phyloP scores from a whole-genome alignment of 2,113 vertebrate genomes.

The Puma concolor region DNA sequence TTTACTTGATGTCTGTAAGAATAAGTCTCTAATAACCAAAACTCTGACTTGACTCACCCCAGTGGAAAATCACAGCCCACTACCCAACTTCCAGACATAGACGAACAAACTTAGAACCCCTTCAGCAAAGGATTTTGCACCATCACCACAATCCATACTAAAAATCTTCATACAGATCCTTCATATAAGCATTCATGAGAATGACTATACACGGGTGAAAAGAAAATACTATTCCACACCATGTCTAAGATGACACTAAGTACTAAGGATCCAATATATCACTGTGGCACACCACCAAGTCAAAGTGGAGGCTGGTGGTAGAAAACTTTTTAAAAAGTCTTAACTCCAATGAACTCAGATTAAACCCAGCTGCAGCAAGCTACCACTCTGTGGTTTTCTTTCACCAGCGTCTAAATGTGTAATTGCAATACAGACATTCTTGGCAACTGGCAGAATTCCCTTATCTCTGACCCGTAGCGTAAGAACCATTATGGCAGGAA shows the following conservation, averaged over 20 bases:
- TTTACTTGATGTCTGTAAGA: neutral
- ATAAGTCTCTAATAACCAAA: neutral
- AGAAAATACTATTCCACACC: neutral
- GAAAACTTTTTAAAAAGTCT: neutral
- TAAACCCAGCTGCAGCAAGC: neutral
- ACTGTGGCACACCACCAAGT: neutral
- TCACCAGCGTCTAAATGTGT: neutral
- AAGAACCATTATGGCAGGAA: neutral
- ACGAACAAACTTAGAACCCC: neutral
- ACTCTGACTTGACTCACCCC: neutral
- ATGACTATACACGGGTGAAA: neutral
- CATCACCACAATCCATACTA: neutral
- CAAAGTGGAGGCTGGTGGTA: neutral
- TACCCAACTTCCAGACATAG: neutral
- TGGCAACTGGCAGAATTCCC: neutral
- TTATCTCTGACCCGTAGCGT: neutral
- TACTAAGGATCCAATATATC: neutral
- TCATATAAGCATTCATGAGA: neutral
- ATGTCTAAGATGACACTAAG: neutral
- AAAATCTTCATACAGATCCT: neutral
- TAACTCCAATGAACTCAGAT: neutral
- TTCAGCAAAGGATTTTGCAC: neutral
- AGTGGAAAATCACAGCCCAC: neutral
- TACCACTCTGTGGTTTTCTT: neutral
- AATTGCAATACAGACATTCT: neutral